Evolutionary conservation across 1,140 invertebrate species (phyloP).

Genomic region (Papilio machaon): DNA sequence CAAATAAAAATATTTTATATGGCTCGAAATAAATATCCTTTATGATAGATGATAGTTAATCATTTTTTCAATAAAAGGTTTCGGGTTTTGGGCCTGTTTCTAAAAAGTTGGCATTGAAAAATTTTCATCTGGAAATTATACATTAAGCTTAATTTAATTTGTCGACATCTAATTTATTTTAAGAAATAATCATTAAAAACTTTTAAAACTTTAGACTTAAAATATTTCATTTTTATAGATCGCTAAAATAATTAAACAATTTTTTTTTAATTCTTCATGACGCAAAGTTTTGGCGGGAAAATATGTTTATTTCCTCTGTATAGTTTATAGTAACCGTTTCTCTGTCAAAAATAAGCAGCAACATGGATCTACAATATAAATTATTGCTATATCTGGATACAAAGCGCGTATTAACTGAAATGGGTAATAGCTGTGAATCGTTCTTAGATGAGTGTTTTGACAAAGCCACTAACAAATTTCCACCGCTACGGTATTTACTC

Average conservation of each 20-base stretch:
- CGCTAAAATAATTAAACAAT: not conserved
- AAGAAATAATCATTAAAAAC: too few species aligned
- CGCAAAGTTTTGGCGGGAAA: constrained; percentile 30
- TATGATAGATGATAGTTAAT: too few species aligned
- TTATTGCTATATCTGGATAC: constrained; percentile 71
- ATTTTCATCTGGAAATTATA: too few species aligned
- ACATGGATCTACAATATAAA: constrained; percentile 55
- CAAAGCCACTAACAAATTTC: constrained; percentile 61
- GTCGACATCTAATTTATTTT: too few species aligned
- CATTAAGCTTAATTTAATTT: too few species aligned
- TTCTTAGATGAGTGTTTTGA: constrained; percentile 59
- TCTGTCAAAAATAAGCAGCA: constrained; percentile 22
- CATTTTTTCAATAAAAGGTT: too few species aligned
- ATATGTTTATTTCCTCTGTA: not conserved
- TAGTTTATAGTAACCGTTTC: not conserved
- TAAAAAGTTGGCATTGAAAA: too few species aligned
- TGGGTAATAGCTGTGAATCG: constrained; percentile 58
- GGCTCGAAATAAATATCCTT: too few species aligned
- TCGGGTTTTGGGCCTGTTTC: too few species aligned
- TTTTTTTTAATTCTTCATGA: not conserved
- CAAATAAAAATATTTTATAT: too few species aligned
- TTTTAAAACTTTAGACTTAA: too few species aligned
- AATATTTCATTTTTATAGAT: too few species aligned
- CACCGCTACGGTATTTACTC: constrained; percentile 62
- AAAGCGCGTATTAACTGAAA: constrained; percentile 56